These are phyloP conservation scores for Gorsachius magnificus DNA, from an alignment of 2,797 vertebrate genomes.

Conservation along the genomic window DNA sequence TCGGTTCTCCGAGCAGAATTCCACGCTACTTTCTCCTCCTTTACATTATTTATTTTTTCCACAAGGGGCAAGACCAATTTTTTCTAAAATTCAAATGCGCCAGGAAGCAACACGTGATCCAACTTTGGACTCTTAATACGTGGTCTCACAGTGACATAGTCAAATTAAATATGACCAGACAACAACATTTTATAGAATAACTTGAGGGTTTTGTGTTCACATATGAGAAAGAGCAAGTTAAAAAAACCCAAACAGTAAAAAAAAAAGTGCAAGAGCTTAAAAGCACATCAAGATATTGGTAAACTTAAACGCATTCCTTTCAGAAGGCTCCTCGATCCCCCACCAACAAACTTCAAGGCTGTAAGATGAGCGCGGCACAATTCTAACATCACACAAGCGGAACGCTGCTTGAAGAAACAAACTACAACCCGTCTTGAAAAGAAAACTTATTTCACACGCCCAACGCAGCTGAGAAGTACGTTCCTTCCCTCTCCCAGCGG, in stretches of 20 bases:
- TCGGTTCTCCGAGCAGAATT: neutral
- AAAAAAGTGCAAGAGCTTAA: accelerated
- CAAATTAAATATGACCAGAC: neutral
- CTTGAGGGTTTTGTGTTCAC: neutral
- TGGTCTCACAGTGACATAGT: neutral
- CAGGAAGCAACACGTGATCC: neutral
- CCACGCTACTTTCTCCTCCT: neutral
- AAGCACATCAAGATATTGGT: accelerated
- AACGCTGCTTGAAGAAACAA: accelerated
- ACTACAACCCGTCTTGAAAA: neutral
- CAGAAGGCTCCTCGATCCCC: neutral
- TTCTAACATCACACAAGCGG: accelerated
- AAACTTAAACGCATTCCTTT: no score
- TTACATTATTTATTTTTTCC: neutral
- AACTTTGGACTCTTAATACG: neutral
- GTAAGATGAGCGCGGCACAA: accelerated
- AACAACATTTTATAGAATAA: neutral
- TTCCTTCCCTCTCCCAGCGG: accelerated
- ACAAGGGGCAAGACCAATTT: neutral
- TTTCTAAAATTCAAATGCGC: neutral
- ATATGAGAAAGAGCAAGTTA: neutral
- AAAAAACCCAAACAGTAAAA: neutral
- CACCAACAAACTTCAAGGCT: neutral
- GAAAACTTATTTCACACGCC: accelerated
- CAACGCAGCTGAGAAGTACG: accelerated